phyloP scores from a whole-genome alignment of 1,140 invertebrate genomes.

The Lethocerus indicus region DNA sequence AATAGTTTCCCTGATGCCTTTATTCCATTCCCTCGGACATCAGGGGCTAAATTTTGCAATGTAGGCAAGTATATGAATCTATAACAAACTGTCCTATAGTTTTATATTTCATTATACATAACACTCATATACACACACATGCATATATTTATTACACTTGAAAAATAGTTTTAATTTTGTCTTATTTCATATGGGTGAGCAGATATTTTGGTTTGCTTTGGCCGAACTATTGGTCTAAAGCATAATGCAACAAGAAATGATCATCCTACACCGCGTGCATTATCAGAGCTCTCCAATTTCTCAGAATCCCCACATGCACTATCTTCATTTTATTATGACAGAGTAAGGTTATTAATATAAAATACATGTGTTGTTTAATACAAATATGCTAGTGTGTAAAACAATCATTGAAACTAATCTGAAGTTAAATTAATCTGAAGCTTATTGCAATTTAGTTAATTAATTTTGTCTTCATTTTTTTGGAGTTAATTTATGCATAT shows the following conservation, averaged over 20 bases:
- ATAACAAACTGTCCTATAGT: background rate
- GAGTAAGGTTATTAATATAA: slow-evolving; percentile 34
- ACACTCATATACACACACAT: background rate
- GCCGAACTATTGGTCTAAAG: slow-evolving; percentile 54
- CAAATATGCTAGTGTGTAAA: background rate
- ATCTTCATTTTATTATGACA: slow-evolving; percentile 66
- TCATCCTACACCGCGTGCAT: slow-evolving; percentile 51
- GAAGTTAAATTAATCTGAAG: too few species aligned
- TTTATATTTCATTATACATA: too few species aligned
- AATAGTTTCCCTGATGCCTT: slow-evolving; percentile 49
- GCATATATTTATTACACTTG: background rate
- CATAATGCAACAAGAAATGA: slow-evolving; percentile 44
- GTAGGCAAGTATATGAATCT: slow-evolving; percentile 35
- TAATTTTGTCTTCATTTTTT: too few species aligned
- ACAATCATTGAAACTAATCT: too few species aligned
- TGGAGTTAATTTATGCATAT: too few species aligned
- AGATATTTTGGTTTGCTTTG: slow-evolving; percentile 69
- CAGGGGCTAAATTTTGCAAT: slow-evolving; percentile 81
- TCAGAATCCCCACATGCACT: slow-evolving; percentile 30
- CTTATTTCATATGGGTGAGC: too few species aligned
- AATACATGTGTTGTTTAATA: background rate
- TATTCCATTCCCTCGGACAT: slow-evolving; percentile 86
- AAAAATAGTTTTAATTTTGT: background rate
- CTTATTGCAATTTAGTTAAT: too few species aligned
- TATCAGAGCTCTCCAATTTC: slow-evolving; percentile 46